These are phyloP conservation scores for Hirudo medicinalis DNA, from an alignment of 1,140 invertebrate species.

Conservation along the genomic window DNA sequence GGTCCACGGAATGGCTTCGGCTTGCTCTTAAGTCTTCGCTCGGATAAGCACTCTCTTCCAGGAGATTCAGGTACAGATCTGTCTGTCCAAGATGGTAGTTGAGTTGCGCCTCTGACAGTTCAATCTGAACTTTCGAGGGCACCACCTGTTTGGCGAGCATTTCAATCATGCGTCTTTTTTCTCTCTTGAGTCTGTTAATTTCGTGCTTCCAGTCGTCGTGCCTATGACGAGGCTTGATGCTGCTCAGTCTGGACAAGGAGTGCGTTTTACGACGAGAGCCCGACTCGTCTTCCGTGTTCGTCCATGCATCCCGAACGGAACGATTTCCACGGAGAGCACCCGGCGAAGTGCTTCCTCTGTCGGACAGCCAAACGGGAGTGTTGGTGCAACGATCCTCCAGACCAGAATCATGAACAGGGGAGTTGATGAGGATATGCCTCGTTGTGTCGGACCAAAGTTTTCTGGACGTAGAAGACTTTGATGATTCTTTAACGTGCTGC, in stretches of 20 bases:
- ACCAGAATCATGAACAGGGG: conserved; percentile 2
- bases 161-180: conserved; percentile 34
- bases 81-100: conserved; percentile 38
- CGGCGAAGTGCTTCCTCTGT: not conserved
- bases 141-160: conserved; percentile 32
- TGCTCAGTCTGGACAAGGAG: too few relatives aligned
- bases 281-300: too few relatives aligned
- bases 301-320: too few relatives aligned
- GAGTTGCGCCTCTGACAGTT: conserved; percentile 34
- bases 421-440: not conserved
- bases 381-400: conserved; percentile 5
- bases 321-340: too few relatives aligned
- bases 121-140: conserved; percentile 34
- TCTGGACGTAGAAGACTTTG: too few relatives aligned
- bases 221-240: too few relatives aligned
- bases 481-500: too few relatives aligned
- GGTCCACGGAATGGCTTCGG: not conserved
- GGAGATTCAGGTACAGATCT: conserved; percentile 30
- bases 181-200: conserved; percentile 31
- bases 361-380: not conserved
- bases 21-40: conserved; percentile 12
- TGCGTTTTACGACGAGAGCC: too few relatives aligned
- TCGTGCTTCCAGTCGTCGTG: conserved; percentile 21
- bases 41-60: conserved; percentile 30
- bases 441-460: too few relatives aligned